These are phyloP conservation scores for Anableps anableps DNA, from an alignment of 2,797 vertebrate species.

Conservation along the genomic window DNA sequence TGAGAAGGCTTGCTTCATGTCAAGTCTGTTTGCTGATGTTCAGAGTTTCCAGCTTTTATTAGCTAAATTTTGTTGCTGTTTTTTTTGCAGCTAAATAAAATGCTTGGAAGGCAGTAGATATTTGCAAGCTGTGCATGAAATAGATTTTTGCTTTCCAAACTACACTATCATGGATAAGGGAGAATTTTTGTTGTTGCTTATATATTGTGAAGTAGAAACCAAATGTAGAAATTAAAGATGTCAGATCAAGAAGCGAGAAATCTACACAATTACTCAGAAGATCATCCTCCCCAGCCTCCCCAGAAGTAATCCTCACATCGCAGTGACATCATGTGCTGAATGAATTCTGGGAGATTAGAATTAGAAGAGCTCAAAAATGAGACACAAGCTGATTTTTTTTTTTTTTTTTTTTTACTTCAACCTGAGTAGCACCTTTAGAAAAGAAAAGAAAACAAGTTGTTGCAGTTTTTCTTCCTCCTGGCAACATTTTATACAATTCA, in stretches of 20 bases:
- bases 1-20: background rate
- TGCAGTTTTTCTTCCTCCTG: conserved; percentile 19
- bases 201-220: background rate
- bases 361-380: background rate
- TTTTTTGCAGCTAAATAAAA: background rate
- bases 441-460: background rate
- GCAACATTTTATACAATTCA: conserved; percentile 51
- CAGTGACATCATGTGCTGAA: no score
- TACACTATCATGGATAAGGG: no score
- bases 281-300: background rate
- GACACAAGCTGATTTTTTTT: background rate
- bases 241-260: no score
- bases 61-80: background rate
- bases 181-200: background rate
- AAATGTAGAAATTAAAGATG: no score
- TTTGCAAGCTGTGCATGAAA: background rate
- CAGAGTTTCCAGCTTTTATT: background rate
- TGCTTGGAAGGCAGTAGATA: background rate
- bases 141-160: background rate
- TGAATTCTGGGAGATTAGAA: no score
- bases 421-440: conserved; percentile 16
- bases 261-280: background rate
- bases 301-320: background rate
- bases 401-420: background rate
- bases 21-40: background rate